Evolutionary conservation across 2,797 vertebrate species (phyloP).

Genomic region (Typhlichthys subterraneus): DNA sequence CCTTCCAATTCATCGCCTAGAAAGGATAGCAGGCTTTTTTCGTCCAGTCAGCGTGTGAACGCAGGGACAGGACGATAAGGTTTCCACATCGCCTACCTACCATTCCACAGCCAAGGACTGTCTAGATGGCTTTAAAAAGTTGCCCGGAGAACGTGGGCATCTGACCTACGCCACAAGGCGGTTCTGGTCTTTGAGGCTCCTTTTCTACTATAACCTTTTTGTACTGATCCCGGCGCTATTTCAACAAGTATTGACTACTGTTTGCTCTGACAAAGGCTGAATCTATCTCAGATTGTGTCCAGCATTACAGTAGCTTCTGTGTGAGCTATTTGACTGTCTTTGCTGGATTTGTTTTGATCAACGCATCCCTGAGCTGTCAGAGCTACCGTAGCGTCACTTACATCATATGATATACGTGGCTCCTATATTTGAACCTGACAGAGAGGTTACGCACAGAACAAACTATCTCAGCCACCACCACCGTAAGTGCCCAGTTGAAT

Average conservation of each 20-base stretch:
- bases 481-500: constrained; percentile 30
- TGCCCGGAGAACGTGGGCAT: constrained; percentile 72
- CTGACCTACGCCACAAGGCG: constrained; percentile 69
- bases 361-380: constrained; percentile 40
- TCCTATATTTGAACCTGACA: constrained; percentile 35
- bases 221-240: constrained; percentile 53
- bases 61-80: constrained; percentile 29
- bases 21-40: constrained; percentile 46
- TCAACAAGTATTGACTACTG: constrained; percentile 57
- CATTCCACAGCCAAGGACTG: constrained; percentile 26
- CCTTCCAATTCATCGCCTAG: constrained; percentile 50
- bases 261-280: constrained; percentile 47
- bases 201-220: constrained; percentile 42
- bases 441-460: constrained; percentile 24
- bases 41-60: constrained; percentile 11
- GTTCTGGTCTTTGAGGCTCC: constrained; percentile 57
- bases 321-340: background rate
- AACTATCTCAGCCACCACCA: constrained; percentile 44
- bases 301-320: constrained; percentile 33
- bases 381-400: constrained; percentile 33
- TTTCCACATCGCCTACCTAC: constrained; percentile 12
- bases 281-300: constrained; percentile 47
- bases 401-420: constrained; percentile 46
- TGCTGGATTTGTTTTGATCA: constrained; percentile 6
- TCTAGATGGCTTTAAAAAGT: constrained; percentile 74